phyloP scores from a whole-genome alignment of 2,113 vertebrate species.

The Hippopotamus amphibius region DNA sequence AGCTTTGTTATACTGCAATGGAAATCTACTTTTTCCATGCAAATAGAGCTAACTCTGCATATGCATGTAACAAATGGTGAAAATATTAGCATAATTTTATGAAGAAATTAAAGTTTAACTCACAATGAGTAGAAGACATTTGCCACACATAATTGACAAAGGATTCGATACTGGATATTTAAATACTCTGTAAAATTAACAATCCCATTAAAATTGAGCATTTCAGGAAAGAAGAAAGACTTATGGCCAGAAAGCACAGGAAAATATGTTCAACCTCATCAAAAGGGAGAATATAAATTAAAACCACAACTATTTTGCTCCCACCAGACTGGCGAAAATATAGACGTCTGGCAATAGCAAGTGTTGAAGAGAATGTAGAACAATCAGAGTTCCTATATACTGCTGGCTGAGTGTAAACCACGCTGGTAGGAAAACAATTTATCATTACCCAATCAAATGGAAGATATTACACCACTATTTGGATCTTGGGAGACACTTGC shows the following conservation, averaged over 20 bases:
- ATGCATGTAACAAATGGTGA: neutral
- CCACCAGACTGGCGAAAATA: neutral
- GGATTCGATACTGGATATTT: neutral
- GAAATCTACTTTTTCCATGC: neutral
- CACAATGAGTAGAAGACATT: neutral
- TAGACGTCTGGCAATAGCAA: neutral
- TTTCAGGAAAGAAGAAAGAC: constrained; percentile 34
- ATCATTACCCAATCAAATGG: neutral
- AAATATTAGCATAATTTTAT: constrained; percentile 1
- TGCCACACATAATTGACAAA: neutral
- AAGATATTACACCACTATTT: neutral
- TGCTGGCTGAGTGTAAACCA: neutral
- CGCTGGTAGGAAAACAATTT: neutral
- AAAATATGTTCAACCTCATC: neutral
- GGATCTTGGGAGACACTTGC: neutral
- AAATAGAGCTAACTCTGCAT: neutral
- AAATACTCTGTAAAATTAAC: constrained; percentile 17
- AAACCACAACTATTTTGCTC: constrained; percentile 28
- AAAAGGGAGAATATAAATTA: neutral
- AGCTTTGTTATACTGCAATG: neutral
- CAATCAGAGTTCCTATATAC: neutral
- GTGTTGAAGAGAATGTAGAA: neutral
- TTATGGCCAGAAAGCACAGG: neutral
- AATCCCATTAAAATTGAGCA: neutral
- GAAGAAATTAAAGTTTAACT: constrained; percentile 39